A percentile compares a stretch with the other conserved stretches of the same genome.
These are phyloP conservation scores for Nothobranchius kuhntae DNA, from an alignment of 2,113 vertebrate genomes.

Conservation along the genomic window DNA sequence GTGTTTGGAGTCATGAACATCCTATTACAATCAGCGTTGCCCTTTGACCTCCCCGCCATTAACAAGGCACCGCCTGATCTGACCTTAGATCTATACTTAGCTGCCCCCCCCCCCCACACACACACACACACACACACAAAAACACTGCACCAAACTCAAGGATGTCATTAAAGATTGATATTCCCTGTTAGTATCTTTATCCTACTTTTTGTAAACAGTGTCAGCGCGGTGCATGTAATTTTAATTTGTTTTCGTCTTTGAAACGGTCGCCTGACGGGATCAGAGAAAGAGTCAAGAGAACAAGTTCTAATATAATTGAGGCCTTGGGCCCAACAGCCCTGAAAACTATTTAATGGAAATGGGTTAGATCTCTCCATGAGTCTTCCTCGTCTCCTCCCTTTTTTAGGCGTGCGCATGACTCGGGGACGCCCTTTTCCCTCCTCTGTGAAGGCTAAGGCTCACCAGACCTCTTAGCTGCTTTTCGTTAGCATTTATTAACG, in stretches of 20 bases:
- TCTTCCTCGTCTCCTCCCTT: conserved; percentile 45
- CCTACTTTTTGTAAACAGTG: conserved; percentile 14
- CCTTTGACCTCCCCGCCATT: conserved; percentile 62
- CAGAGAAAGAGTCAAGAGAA: conserved; percentile 33
- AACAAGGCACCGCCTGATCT: conserved; percentile 49
- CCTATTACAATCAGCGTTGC: conserved; percentile 33
- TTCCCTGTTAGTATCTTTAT: conserved; percentile 24
- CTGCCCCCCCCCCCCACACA: not conserved
- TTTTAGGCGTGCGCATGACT: conserved; percentile 6
- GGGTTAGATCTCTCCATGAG: conserved; percentile 58
- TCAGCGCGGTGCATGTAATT: conserved; percentile 28
- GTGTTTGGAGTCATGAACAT: conserved; percentile 12
- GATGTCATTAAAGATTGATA: conserved; percentile 4
- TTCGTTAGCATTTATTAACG: conserved; percentile 61
- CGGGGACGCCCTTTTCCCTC: conserved; percentile 29
- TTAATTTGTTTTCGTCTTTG: conserved; percentile 63
- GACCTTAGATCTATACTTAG: conserved; percentile 27
- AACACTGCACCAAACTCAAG: conserved; percentile 21
- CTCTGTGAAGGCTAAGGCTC: conserved; percentile 31
- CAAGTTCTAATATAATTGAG: conserved; percentile 29
- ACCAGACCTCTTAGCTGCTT: conserved; percentile 58
- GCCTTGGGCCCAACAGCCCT: conserved; percentile 37
- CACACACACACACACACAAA: too few species aligned
- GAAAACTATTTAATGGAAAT: conserved; percentile 58
- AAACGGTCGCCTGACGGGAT: conserved; percentile 45